Conservation (phyloP, 37 sponge, comb jelly and placozoan species). For the Spongilla lacustris region DNA sequence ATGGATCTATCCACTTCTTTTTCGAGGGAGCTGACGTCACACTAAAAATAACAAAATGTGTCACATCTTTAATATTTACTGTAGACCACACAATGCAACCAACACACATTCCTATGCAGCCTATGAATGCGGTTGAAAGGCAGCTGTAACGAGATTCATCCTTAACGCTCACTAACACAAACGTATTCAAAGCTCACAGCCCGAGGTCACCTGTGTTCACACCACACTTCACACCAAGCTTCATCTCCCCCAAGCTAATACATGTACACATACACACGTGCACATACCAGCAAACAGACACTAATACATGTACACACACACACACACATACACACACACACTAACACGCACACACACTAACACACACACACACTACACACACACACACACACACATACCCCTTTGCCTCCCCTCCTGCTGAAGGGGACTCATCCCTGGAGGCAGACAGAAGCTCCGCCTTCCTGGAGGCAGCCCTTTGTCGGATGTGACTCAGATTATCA, state of each 20-base stretch:
- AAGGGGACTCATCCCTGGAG: neutral
- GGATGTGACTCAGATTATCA: constrained; percentile 55
- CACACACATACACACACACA: constrained; percentile 22
- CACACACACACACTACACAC: neutral
- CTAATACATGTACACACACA: neutral
- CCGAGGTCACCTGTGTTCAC: neutral
- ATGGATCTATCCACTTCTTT: neutral
- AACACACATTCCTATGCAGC: neutral
- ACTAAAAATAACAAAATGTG: neutral
- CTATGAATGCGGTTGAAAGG: neutral
- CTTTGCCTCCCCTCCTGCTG: neutral
- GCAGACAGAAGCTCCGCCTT: constrained; percentile 59
- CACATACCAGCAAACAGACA: constrained; percentile 19
- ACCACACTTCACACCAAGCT: neutral
- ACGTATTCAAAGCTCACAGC: neutral
- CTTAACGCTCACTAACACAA: neutral
- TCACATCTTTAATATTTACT: neutral
- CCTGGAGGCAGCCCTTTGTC: constrained; percentile 44
- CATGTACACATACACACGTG: neutral
- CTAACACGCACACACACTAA: neutral
- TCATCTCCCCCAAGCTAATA: neutral
- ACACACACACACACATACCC: neutral
- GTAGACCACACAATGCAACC: neutral
- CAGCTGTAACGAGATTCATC: neutral
- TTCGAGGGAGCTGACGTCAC: neutral